These are phyloP conservation scores for Anguilla pacifica DNA, from an alignment of 2,797 vertebrate genomes.

Conservation along the genomic window DNA sequence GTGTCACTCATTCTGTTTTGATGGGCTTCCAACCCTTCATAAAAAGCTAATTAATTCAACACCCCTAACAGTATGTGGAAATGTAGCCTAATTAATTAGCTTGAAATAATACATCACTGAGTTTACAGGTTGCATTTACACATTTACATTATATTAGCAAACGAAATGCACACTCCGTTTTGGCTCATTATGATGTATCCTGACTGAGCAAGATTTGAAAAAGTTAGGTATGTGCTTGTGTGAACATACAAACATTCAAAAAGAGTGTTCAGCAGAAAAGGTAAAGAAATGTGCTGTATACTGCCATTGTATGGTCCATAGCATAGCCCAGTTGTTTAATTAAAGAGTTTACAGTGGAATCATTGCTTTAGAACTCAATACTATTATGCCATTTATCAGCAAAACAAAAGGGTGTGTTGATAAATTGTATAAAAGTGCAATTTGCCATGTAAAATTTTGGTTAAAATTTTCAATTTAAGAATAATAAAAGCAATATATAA, in stretches of 20 bases:
- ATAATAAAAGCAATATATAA: not conserved
- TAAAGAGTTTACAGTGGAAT: not conserved
- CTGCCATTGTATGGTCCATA: not conserved
- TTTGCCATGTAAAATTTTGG: not conserved
- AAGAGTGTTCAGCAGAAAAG: not conserved
- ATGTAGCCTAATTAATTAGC: not conserved
- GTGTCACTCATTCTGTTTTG: not conserved
- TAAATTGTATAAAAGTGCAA: not conserved
- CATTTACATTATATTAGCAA: not conserved
- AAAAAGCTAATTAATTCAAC: not conserved
- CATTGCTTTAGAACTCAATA: not conserved
- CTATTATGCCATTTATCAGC: not conserved
- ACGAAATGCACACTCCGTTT: not conserved
- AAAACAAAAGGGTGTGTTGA: not conserved
- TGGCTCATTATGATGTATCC: not conserved
- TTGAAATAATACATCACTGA: not conserved
- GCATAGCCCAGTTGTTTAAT: not conserved
- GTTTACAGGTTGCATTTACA: not conserved
- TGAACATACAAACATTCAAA: not conserved
- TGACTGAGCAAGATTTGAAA: not conserved
- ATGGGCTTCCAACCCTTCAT: not conserved
- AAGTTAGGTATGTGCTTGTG: not conserved
- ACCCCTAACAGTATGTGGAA: not conserved
- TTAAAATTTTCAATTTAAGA: not conserved
- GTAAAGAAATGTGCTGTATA: not conserved